These are phyloP conservation scores for Aleiodes alternator DNA, from an alignment of 2,888 invertebrate genomes.

Conservation along the genomic window DNA sequence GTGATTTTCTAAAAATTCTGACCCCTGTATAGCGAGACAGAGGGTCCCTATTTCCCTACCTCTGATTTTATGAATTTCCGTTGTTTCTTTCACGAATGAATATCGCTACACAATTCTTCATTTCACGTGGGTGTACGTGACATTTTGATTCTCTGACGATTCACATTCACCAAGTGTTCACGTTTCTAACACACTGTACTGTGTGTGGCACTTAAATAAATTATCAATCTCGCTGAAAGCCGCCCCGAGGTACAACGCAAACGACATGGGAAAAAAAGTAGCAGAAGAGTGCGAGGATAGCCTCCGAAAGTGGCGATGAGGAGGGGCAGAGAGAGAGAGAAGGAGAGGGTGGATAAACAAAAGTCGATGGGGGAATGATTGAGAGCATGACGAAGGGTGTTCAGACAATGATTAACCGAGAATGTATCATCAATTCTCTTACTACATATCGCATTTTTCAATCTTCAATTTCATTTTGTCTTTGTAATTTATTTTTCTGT, in stretches of 20 bases:
- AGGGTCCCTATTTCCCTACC: not conserved
- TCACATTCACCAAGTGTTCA: slow-evolving; percentile 56
- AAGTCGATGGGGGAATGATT: slow-evolving; percentile 33
- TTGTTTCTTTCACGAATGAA: too few species aligned
- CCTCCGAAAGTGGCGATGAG: slow-evolving; percentile 37
- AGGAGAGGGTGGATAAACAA: slow-evolving; percentile 10
- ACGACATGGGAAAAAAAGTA: slow-evolving; percentile 38
- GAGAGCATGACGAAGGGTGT: slow-evolving; percentile 26
- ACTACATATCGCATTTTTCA: not conserved
- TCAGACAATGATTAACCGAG: slow-evolving; percentile 19
- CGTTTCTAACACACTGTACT: slow-evolving; percentile 61
- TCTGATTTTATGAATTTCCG: not conserved
- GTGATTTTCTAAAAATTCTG: too few species aligned
- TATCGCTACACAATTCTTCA: too few species aligned
- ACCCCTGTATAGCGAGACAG: too few species aligned
- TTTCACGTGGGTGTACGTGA: slow-evolving; percentile 20
- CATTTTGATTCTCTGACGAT: slow-evolving; percentile 61
- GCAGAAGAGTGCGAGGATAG: slow-evolving; percentile 39
- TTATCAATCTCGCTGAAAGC: slow-evolving; percentile 68
- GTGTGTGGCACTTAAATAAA: slow-evolving; percentile 66
- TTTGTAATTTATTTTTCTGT: not conserved
- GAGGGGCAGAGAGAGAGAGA: slow-evolving; percentile 28
- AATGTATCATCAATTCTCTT: slow-evolving; percentile 26
- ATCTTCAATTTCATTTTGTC: slow-evolving; percentile 15
- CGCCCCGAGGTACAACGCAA: slow-evolving; percentile 51